Evolutionary conservation across 2,888 invertebrate genomes (phyloP).

Genomic region (Dinocampus coccinellae): DNA sequence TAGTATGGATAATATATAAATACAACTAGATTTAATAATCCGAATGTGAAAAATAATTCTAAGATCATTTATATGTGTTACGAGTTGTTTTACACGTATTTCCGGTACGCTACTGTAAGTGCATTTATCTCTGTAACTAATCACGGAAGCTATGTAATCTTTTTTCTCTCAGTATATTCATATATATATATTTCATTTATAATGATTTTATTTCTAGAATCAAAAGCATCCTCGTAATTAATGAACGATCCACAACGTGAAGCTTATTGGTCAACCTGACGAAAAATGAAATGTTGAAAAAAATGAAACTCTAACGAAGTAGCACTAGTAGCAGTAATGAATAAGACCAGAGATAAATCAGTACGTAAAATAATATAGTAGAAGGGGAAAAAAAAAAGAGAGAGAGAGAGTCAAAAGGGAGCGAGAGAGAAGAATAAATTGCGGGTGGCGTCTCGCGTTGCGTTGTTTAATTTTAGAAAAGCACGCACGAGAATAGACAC

Average conservation of each 20-base stretch:
- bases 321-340: background rate
- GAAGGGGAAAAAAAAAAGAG: background rate
- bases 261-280: background rate
- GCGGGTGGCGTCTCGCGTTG: conserved; percentile 49
- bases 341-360: background rate
- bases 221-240: conserved; percentile 19
- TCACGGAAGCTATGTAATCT: background rate
- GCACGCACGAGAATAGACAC: conserved; percentile 55
- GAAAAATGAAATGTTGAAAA: background rate
- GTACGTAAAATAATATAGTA: background rate
- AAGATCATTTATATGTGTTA: background rate
- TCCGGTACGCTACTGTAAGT: background rate
- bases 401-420: background rate
- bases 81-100: background rate
- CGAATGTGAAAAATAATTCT: background rate
- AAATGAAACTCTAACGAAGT: background rate
- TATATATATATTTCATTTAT: background rate
- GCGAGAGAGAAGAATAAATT: conserved; percentile 1
- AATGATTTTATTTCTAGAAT: background rate
- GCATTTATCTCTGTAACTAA: background rate
- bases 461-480: conserved; percentile 62
- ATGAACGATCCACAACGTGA: conserved; percentile 23
- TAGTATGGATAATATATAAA: background rate
- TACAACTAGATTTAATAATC: background rate
- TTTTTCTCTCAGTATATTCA: background rate